A percentile compares a stretch with the other conserved stretches of the same genome.
These are phyloP conservation scores for Meandrina meandrites DNA, from an alignment of 92 coral and sea anemone species.

Conservation along the genomic window DNA sequence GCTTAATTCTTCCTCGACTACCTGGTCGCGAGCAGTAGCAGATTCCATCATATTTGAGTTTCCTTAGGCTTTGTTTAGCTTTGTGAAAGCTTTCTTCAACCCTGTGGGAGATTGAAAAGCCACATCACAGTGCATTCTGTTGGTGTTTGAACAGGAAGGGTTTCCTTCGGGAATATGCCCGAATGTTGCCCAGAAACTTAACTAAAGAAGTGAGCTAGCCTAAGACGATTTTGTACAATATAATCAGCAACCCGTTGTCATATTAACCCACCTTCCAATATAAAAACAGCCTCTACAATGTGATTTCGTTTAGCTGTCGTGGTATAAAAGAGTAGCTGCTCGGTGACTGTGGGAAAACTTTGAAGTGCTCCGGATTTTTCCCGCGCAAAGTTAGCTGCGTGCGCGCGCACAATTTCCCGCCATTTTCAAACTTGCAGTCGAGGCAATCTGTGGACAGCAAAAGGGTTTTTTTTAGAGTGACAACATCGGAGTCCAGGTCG, in stretches of 20 bases:
- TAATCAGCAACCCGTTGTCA: neutral
- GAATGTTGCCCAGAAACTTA: neutral
- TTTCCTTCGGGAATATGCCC: neutral
- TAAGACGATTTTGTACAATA: neutral
- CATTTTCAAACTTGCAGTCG: neutral
- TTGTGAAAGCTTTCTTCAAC: neutral
- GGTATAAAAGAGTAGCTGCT: neutral
- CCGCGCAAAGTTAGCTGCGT: conserved; percentile 6
- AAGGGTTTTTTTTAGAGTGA: no score
- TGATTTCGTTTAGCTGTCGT: neutral
- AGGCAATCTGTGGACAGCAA: no score
- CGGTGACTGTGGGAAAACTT: neutral
- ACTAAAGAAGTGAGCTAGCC: neutral
- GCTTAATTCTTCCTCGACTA: conserved; percentile 79
- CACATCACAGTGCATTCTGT: neutral
- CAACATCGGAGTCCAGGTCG: no score
- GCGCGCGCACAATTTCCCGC: conserved; percentile 35
- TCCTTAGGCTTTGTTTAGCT: neutral
- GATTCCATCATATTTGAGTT: conserved; percentile 23
- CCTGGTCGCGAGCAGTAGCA: conserved; percentile 69
- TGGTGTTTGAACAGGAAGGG: neutral
- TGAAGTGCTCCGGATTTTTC: neutral
- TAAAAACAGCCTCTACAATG: neutral
- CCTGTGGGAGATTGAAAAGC: neutral
- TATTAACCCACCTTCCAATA: neutral